Base-by-base conservation (phyloP, 2,888 invertebrate species). In the Dryobota labecula region DNA sequence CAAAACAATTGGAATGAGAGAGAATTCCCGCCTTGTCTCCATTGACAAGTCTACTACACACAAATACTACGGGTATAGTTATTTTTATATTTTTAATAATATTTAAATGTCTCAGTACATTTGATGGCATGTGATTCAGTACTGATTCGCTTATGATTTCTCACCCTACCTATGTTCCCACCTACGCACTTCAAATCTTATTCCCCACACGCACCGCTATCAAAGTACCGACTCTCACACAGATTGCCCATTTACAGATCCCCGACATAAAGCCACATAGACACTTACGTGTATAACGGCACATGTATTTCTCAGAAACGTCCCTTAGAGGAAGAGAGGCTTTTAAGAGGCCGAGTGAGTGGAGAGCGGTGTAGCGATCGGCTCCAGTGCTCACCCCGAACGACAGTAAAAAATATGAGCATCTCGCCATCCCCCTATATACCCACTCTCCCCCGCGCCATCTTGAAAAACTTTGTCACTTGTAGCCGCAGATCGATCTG, bases 361-460 rank as follows among this genome's bases (percentile, higher is more conserved):
- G 95, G 95, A 95, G 95, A 95, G 94, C 90, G 91, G 84, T 96
- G 96, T 96, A 88, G 93, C 95, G 96, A 95, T 96, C 94, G 93
- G 95, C 96, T 95, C 89, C 92, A 92, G 89, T 95, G 95, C 95
- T 95, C 96, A 95, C 94, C 96, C 96, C 93, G 92, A 90, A 78
- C 93, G 95, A 96, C 95, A 95, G 95, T 95, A 95, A 96, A 95
- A 96, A 95, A 96, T 96, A 95, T 95, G 95, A 95, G 94, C 94
- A 95, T 95, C 95, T 91, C 93, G 94, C 93, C 93, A 94, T 94
- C 94, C 92, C 93, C 91, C 91, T 87, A 71, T 80, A 87, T 86
- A 84, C 85, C 87, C 79, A 86, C 88, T 84, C 84, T 87, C 89
- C 87, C 88, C 89, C 87, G 89, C 94, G 95, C 95, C 95, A 95